phyloP scores from a whole-genome alignment of 2,797 vertebrate genomes.

The Poeciliopsis gracilis region DNA sequence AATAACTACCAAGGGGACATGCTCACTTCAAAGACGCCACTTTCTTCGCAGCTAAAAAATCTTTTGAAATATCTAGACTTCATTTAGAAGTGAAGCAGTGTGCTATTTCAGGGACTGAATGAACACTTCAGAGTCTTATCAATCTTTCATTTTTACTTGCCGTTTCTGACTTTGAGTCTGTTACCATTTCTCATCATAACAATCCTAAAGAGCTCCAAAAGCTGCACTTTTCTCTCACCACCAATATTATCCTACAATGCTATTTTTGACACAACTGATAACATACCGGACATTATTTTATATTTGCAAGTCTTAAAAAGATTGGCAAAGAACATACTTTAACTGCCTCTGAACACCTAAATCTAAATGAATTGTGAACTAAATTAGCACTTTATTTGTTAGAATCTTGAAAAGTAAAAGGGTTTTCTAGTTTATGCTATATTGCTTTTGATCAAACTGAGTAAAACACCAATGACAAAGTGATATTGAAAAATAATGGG shows the following conservation, averaged over 20 bases:
- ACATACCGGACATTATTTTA: constrained; percentile 55
- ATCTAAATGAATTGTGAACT: not conserved
- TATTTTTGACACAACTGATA: constrained; percentile 23
- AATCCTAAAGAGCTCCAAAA: constrained; percentile 35
- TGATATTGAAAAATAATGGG: not conserved
- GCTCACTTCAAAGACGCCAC: constrained; percentile 74
- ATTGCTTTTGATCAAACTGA: not conserved
- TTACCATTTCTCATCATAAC: constrained; percentile 33
- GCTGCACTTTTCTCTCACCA: constrained; percentile 25
- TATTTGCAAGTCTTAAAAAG: not conserved
- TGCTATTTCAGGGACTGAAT: constrained; percentile 57
- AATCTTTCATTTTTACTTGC: constrained; percentile 68
- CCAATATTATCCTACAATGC: constrained; percentile 27
- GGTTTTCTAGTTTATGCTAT: not conserved
- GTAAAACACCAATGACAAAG: not conserved
- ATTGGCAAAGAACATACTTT: not conserved
- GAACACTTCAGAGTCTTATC: constrained; percentile 62
- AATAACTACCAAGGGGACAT: constrained; percentile 66
- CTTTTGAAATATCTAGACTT: constrained; percentile 69
- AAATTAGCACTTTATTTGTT: not conserved
- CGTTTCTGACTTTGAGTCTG: constrained; percentile 39
- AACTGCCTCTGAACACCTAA: not conserved
- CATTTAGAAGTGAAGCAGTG: constrained; percentile 63
- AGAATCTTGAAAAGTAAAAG: not conserved
- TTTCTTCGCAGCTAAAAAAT: constrained; percentile 63